Base-by-base conservation (phyloP, 2,113 vertebrate species). In the Galeopterus variegatus region DNA sequence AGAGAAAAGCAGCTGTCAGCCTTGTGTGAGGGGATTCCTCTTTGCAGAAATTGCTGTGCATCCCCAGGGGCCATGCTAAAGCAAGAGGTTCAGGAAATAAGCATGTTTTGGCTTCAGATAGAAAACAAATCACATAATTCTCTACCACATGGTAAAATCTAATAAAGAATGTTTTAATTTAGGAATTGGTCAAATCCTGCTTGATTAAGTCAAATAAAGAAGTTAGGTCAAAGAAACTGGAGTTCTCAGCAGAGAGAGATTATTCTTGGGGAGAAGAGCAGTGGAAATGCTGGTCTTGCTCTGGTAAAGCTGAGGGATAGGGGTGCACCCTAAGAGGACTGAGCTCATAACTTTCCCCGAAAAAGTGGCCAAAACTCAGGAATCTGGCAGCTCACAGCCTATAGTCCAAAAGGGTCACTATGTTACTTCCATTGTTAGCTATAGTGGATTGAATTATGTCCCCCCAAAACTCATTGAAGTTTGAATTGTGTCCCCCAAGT, bases 81-180 rank as follows among this genome's bases (percentile, higher is more conserved):
- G 60, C 36, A 67, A 17, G 50, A 36, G 60, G 19, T 64, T 80
- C 6, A 3, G 45, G 9, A 36, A 28, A 52, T 73, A 56, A 33
- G 8, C 9, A 15, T 21, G n/a, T 31, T 83, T 90, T 69, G 24
- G 28, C 50, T 67, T 79, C 76, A 67, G 79, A 72, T 1, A 70
- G 54, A 81, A 93, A 92, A 65, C 56, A 23, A 80, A 69, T 33
- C 62, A 50, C 17, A 28, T 45, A 72, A 92, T 73, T 58, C 50
- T 58, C 0, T 14, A 97, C 64, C 69, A 62, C 62, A 79, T 8
- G 54, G 9, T 77, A 87, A 90, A 73, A 48, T 54, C 83, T 70
- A 97, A 67, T 1, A 79, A 52, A 82, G 18, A 75, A 60, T 52
- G 13, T 88, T 90, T 41, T 89, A 62, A 94, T 62, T 77, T 54